phyloP scores from a whole-genome alignment of 1,140 invertebrate genomes.

The Danaus melanippus region DNA sequence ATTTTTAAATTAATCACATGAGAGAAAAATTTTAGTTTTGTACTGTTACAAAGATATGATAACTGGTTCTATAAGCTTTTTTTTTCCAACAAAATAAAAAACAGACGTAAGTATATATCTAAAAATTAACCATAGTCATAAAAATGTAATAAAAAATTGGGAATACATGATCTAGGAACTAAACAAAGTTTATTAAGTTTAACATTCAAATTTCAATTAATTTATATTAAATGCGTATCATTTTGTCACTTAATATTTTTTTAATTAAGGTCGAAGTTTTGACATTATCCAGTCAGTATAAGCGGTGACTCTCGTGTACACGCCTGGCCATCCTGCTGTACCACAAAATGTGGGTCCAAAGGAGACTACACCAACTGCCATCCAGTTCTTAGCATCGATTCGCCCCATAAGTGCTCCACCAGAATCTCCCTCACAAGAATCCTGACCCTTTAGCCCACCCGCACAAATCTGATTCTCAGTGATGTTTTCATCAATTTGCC shows the following conservation, averaged over 20 bases:
- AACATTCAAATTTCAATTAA: no score
- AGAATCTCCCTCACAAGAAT: conserved; percentile 77
- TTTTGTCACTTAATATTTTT: neutral
- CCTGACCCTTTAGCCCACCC: conserved; percentile 73
- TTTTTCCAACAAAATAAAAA: no score
- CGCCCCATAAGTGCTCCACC: conserved; percentile 78
- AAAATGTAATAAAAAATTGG: no score
- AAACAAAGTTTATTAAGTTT: no score
- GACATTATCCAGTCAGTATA: conserved; percentile 80
- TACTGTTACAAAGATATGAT: no score
- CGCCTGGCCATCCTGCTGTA: conserved; percentile 78
- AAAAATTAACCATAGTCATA: no score
- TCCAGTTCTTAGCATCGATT: conserved; percentile 42
- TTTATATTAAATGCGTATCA: no score
- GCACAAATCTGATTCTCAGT: conserved; percentile 74
- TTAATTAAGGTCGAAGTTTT: conserved; percentile 14
- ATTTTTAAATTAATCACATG: no score
- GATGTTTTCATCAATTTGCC: conserved; percentile 39
- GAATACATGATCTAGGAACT: no score
- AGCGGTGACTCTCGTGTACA: conserved; percentile 81
- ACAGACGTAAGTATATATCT: no score
- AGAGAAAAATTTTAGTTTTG: no score
- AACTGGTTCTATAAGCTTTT: no score
- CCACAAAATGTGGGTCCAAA: conserved; percentile 84
- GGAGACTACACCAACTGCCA: conserved; percentile 78